Conservation (phyloP, 2,113 vertebrate species). For the Paramisgurnus dabryanus region DNA sequence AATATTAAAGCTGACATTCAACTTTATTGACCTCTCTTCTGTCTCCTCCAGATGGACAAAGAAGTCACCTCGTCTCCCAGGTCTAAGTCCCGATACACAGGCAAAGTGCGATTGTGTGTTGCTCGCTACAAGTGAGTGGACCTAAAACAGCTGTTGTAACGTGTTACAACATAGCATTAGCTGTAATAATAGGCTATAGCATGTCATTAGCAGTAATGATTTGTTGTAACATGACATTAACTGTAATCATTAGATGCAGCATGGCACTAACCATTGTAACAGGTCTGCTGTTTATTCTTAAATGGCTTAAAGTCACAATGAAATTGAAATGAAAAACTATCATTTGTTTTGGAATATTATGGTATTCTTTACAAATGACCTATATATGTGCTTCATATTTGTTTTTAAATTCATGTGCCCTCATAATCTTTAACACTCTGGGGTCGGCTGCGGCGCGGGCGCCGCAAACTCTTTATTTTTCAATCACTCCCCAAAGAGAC, state of each 20-base stretch:
- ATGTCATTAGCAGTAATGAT: constrained; percentile 10
- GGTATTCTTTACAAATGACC: no score
- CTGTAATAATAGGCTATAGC: constrained; percentile 9
- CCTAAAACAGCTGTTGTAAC: constrained; percentile 4
- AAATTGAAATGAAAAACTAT: no score
- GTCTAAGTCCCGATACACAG: constrained; percentile 88
- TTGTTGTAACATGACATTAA: constrained; percentile 21
- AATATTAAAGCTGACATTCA: neutral
- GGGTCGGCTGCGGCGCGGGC: no score
- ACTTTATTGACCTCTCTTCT: neutral
- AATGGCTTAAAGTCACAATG: neutral
- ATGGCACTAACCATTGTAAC: neutral
- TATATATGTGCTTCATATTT: no score
- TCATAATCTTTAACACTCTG: no score
- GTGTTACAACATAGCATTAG: neutral
- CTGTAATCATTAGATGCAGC: constrained; percentile 22
- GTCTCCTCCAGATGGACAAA: constrained; percentile 87
- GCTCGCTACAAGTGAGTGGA: constrained; percentile 91
- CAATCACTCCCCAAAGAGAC: no score
- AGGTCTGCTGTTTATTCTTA: neutral
- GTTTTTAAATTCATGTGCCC: no score
- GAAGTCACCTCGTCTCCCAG: constrained; percentile 81
- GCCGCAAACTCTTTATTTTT: no score
- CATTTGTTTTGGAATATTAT: neutral
- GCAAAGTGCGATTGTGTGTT: constrained; percentile 93